phyloP scores from a whole-genome alignment of 2,797 vertebrate genomes.

The Clarias platycephalus region DNA sequence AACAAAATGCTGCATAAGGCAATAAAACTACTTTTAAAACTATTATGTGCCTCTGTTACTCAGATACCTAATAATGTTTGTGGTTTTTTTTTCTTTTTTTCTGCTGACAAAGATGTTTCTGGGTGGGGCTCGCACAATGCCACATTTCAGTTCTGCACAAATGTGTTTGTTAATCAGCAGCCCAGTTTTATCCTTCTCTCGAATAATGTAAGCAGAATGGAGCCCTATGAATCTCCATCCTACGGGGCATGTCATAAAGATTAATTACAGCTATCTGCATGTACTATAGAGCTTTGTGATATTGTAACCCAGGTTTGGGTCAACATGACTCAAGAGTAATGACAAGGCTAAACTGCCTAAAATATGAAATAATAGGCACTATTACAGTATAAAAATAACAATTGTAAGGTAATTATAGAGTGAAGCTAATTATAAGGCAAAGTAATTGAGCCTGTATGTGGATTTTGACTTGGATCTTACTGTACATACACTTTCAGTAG shows the following conservation, averaged over 20 bases:
- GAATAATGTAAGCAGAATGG: constrained; percentile 49
- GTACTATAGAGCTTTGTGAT: constrained; percentile 15
- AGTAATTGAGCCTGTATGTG: neutral
- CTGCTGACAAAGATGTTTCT: neutral
- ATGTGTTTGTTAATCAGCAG: constrained; percentile 61
- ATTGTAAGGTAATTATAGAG: neutral
- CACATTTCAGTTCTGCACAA: constrained; percentile 52
- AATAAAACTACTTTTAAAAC: constrained; percentile 26
- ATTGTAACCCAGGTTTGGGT: neutral
- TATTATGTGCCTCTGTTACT: constrained; percentile 4
- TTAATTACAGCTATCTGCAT: constrained; percentile 44
- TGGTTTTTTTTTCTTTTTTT: neutral
- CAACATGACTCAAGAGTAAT: neutral
- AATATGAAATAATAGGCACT: neutral
- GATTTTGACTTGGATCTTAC: neutral
- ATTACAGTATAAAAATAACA: neutral
- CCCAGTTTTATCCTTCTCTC: constrained; percentile 53
- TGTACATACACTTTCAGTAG: neutral
- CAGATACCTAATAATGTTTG: neutral
- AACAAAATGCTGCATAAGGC: constrained; percentile 16
- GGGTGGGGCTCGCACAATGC: neutral
- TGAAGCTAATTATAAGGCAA: neutral
- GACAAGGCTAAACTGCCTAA: neutral
- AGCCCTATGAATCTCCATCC: constrained; percentile 36
- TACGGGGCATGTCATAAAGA: constrained; percentile 45